Percentiles rank a stretch among this genome's conserved stretches.
These are phyloP conservation scores for Eucidaris tribuloides DNA, from an alignment of 35 echinoderm and acorn worm species.

Conservation along the genomic window DNA sequence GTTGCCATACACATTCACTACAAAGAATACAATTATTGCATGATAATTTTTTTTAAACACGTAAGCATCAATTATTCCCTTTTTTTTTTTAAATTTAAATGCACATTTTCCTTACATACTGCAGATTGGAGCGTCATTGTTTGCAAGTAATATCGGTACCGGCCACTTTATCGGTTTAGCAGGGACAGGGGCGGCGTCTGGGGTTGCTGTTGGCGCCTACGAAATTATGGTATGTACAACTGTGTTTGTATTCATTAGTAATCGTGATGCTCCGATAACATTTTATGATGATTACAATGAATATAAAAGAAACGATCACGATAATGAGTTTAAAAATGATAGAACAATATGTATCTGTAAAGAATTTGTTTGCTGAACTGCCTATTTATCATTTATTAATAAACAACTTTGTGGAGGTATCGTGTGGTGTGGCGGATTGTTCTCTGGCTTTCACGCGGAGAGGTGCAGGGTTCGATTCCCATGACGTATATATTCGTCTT, in stretches of 20 bases:
- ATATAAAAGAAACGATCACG: neutral
- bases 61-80: neutral
- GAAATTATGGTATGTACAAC: slow-evolving; percentile 69
- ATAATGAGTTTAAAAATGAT: neutral
- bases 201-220: slow-evolving; percentile 81
- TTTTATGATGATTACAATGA: neutral
- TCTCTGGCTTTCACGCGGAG: neutral
- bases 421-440: too few relatives aligned
- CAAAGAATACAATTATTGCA: neutral
- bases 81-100: neutral
- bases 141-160: slow-evolving; percentile 96
- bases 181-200: slow-evolving; percentile 84
- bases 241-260: too few relatives aligned
- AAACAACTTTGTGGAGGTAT: neutral
- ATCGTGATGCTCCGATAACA: neutral
- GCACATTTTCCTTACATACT: neutral
- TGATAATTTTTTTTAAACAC: neutral
- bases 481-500: neutral
- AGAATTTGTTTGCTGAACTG: neutral
- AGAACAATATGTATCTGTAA: neutral
- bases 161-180: slow-evolving; percentile 95
- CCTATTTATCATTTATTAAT: neutral
- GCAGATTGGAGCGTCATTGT: slow-evolving; percentile 88
- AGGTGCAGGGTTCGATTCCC: neutral
- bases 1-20: neutral